These are phyloP conservation scores for Cylloceria caligata DNA, from an alignment of 2,888 invertebrate genomes.

Conservation along the genomic window DNA sequence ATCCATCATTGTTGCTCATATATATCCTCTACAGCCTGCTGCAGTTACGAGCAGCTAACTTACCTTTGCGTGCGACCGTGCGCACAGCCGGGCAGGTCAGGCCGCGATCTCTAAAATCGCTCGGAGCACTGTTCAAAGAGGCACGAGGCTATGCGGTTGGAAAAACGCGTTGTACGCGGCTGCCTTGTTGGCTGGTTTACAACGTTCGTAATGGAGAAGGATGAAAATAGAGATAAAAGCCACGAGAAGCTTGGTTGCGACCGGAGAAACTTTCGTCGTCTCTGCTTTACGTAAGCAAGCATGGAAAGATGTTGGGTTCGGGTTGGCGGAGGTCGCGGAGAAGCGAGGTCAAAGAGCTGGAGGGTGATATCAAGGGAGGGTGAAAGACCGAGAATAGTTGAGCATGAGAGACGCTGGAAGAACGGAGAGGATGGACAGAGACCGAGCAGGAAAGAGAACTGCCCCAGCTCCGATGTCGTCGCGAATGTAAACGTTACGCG, in stretches of 20 bases:
- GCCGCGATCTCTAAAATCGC: neutral
- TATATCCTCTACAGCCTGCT: neutral
- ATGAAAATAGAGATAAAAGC: slow-evolving; percentile 41
- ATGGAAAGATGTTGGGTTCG: slow-evolving; percentile 25
- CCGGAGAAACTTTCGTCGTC: slow-evolving; percentile 8
- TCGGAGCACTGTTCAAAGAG: slow-evolving; percentile 35
- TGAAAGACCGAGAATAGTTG: slow-evolving; percentile 38
- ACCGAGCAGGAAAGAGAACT: slow-evolving; percentile 58
- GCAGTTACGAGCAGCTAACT: neutral
- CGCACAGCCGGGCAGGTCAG: slow-evolving; percentile 13
- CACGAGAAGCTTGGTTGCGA: slow-evolving; percentile 1
- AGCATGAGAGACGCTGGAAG: slow-evolving; percentile 1
- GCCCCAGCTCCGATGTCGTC: slow-evolving; percentile 58
- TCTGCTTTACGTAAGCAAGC: slow-evolving; percentile 25
- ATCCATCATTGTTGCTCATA: slow-evolving; percentile 1
- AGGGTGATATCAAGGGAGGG: slow-evolving; percentile 32
- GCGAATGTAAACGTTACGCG: slow-evolving; percentile 65
- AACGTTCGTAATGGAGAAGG: slow-evolving; percentile 1
- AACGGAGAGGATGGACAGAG: slow-evolving; percentile 14
- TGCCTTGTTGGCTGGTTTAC: neutral
- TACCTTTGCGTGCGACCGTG: slow-evolving; percentile 35
- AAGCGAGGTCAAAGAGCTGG: slow-evolving; percentile 38
- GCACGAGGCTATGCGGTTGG: neutral
- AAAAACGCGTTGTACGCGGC: slow-evolving; percentile 12
- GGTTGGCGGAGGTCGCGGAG: slow-evolving; percentile 41